These are phyloP conservation scores for Rhinogobius similis DNA, from an alignment of 2,113 vertebrate genomes.

Conservation along the genomic window DNA sequence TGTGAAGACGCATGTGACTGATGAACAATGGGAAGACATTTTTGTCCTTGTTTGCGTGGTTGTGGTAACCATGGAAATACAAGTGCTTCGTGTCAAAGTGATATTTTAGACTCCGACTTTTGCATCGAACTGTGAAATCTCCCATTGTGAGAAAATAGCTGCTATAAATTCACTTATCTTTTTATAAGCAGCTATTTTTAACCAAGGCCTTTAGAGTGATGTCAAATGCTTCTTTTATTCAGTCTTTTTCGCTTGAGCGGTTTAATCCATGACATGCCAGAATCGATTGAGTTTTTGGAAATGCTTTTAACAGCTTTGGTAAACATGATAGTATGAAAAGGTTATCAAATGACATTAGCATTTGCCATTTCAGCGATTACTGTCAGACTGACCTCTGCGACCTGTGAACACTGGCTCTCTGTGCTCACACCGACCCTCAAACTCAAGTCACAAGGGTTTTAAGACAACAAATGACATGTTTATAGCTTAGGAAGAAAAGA, in stretches of 20 bases:
- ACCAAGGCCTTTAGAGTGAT: background rate
- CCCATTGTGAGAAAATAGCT: constrained; percentile 2
- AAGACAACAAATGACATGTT: too few species aligned
- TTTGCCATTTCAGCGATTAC: constrained; percentile 15
- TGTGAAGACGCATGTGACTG: background rate
- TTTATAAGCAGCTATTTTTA: background rate
- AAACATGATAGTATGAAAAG: background rate
- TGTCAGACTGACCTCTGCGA: constrained; percentile 39
- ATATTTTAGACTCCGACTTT: background rate
- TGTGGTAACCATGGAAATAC: background rate
- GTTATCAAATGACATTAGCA: constrained; percentile 6
- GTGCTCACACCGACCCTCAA: background rate
- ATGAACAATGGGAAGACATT: background rate
- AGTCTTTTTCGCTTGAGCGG: background rate
- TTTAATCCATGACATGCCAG: background rate
- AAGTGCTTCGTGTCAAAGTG: background rate
- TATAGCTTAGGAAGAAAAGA: too few species aligned
- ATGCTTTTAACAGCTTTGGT: background rate
- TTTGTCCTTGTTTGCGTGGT: background rate
- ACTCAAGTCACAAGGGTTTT: background rate
- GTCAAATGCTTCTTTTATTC: background rate
- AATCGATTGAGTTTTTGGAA: background rate
- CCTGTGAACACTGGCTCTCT: constrained; percentile 46
- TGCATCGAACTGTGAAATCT: background rate
- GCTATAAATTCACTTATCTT: background rate